Evolutionary conservation across 2,888 invertebrate species (phyloP).

Genomic region (Ditula angustiorana): DNA sequence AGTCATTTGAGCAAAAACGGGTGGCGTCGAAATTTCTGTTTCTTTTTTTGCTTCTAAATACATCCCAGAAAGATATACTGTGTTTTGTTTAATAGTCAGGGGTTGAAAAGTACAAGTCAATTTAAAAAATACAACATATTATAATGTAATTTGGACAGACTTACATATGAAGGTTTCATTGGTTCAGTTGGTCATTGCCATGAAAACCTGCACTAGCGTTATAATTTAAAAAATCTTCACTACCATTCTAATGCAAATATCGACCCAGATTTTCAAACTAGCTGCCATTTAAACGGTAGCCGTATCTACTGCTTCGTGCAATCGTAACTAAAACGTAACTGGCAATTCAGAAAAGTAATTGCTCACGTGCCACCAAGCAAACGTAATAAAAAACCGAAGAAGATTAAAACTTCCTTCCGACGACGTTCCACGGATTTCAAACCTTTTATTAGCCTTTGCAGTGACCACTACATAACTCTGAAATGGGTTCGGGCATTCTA

Average conservation of each 20-base stretch:
- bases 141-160: too few relatives aligned
- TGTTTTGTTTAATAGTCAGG: too few relatives aligned
- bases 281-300: not conserved
- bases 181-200: not conserved
- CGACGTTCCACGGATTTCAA: constrained; percentile 15
- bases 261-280: constrained; percentile 12
- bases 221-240: constrained; percentile 18
- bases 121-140: too few relatives aligned
- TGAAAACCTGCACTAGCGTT: not conserved
- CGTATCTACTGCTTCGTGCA: constrained; percentile 11
- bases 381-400: constrained; percentile 24
- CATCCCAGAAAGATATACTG: not conserved
- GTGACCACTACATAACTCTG: constrained; percentile 6
- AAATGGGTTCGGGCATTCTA: not conserved
- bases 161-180: too few relatives aligned
- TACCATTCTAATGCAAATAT: constrained; percentile 12
- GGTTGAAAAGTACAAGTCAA: too few relatives aligned
- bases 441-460: constrained; percentile 15
- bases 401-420: constrained; percentile 21
- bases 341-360: constrained; percentile 50
- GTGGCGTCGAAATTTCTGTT: not conserved
- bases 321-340: constrained; percentile 42
- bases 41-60: not conserved
- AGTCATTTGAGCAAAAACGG: not conserved
- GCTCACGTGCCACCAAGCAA: constrained; percentile 41